Evolutionary conservation across 2,888 invertebrate species (phyloP).

Genomic region (Alloscopus bannaensis): DNA sequence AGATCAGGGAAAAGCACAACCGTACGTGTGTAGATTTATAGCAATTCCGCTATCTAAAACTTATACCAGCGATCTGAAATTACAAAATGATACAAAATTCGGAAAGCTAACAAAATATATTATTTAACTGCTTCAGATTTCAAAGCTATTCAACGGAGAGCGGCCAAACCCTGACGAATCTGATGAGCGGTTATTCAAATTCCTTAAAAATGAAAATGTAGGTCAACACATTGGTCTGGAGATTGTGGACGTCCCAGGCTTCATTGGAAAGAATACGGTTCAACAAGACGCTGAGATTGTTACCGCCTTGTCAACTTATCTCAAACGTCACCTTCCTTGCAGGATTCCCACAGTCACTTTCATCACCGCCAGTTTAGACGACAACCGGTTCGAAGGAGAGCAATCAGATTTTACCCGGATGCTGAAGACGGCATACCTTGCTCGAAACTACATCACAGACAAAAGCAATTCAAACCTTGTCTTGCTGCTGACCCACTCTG

Average conservation of each 20-base stretch:
- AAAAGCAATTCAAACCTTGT: slow-evolving; percentile 33
- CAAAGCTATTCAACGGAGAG: slow-evolving; percentile 47
- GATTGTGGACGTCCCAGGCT: slow-evolving; percentile 47
- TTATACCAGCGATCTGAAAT: too few species aligned
- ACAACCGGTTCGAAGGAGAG: slow-evolving; percentile 43
- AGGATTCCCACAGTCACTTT: slow-evolving; percentile 54
- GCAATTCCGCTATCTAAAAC: too few species aligned
- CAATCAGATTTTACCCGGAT: slow-evolving; percentile 53
- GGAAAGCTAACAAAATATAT: too few species aligned
- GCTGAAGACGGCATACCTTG: slow-evolving; percentile 37
- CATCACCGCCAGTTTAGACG: slow-evolving; percentile 53
- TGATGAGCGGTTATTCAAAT: neutral
- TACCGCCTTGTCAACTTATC: slow-evolving; percentile 36
- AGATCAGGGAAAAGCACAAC: slow-evolving; percentile 51
- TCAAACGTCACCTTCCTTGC: slow-evolving; percentile 40
- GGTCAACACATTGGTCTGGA: slow-evolving; percentile 37
- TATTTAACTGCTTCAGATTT: slow-evolving; percentile 32
- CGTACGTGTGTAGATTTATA: too few species aligned
- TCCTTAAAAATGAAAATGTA: slow-evolving; percentile 4
- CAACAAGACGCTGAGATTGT: slow-evolving; percentile 49
- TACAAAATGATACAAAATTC: too few species aligned
- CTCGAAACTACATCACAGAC: slow-evolving; percentile 38
- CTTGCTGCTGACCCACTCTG: slow-evolving; percentile 52
- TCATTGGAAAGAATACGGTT: slow-evolving; percentile 10
- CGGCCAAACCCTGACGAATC: slow-evolving; percentile 7